A percentile compares a stretch with the other conserved stretches of the same genome.
These are phyloP conservation scores for Petaurus breviceps DNA, from an alignment of 2,113 vertebrate genomes.

Conservation along the genomic window DNA sequence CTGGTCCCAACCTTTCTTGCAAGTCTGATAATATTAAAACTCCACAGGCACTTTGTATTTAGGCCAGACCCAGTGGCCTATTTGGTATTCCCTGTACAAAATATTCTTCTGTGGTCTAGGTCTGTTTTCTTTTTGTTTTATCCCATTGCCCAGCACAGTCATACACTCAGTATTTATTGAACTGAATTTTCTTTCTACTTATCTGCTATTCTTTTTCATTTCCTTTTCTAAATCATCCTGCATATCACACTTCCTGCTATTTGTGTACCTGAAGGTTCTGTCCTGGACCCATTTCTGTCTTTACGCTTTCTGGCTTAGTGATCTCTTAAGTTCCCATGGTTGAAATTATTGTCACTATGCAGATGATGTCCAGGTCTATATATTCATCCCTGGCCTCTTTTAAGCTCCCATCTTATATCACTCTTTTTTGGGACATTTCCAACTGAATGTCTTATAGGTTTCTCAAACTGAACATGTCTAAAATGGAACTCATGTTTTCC, in stretches of 20 bases:
- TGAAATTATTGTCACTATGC: not conserved
- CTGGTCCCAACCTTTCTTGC: not conserved
- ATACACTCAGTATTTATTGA: not conserved
- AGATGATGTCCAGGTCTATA: not conserved
- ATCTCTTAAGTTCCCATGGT: not conserved
- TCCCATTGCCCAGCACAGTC: not conserved
- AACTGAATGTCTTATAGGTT: not conserved
- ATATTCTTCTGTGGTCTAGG: not conserved
- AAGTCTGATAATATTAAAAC: not conserved
- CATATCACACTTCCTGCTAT: not conserved
- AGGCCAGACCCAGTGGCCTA: not conserved
- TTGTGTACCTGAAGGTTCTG: not conserved
- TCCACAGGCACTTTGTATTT: not conserved
- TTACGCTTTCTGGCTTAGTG: not conserved
- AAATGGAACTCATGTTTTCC: not conserved
- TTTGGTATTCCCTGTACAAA: not conserved
- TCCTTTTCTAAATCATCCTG: not conserved
- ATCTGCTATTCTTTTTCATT: not conserved
- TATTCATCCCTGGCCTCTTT: not conserved
- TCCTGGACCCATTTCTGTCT: not conserved
- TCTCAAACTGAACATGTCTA: not conserved
- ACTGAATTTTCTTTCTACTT: not conserved
- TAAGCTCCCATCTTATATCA: not conserved
- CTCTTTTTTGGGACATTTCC: not conserved
- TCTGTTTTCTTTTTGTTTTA: not conserved